Percentiles rank a stretch among this genome's conserved stretches.
phyloP scores from a whole-genome alignment of 2,797 vertebrate species.

The Kryptolebias ocellatus region DNA sequence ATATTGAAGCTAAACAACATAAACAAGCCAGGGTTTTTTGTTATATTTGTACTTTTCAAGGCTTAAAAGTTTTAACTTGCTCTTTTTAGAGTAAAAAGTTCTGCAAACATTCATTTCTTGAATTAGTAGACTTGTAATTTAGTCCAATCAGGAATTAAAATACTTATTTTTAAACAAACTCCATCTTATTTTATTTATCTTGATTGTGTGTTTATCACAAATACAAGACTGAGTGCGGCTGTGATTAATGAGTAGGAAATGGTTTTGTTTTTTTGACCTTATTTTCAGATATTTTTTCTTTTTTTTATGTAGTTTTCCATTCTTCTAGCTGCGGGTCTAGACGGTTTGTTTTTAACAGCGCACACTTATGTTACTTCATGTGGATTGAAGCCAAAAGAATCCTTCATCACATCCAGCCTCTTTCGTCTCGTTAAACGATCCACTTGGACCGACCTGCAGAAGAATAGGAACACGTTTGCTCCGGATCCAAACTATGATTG shows the following conservation, averaged over 20 bases:
- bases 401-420: slow-evolving; percentile 16
- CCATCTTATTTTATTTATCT: background rate
- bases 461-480: slow-evolving; percentile 18
- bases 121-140: too few species aligned
- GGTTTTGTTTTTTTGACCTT: background rate
- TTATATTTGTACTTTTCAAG: too few species aligned
- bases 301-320: background rate
- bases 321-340: background rate
- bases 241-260: slow-evolving; percentile 1
- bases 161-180: background rate
- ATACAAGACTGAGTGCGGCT: too few species aligned
- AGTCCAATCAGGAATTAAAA: too few species aligned
- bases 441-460: slow-evolving; percentile 21
- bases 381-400: slow-evolving; percentile 12
- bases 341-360: slow-evolving; percentile 6
- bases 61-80: too few species aligned
- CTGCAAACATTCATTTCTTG: too few species aligned
- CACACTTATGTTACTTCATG: slow-evolving; percentile 15
- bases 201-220: background rate
- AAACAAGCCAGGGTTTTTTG: too few species aligned
- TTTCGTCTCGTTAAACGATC: slow-evolving; percentile 10
- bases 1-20: too few species aligned
- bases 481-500: slow-evolving; percentile 37
- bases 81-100: too few species aligned
- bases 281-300: background rate